phyloP scores from a whole-genome alignment of 2,888 invertebrate species.

The Quadroppia sp. region DNA sequence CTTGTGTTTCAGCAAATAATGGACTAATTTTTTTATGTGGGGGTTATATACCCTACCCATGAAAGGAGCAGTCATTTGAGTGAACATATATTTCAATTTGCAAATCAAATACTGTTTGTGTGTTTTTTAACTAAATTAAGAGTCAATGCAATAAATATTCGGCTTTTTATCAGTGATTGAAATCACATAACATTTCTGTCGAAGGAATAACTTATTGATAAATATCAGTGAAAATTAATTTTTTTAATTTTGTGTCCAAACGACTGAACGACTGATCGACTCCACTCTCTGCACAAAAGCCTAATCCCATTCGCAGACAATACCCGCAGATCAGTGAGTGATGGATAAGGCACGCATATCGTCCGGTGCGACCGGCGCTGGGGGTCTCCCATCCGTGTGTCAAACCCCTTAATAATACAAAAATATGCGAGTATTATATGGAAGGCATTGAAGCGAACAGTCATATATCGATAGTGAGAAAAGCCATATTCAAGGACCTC shows the following conservation, averaged over 20 bases:
- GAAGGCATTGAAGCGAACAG: constrained; percentile 17
- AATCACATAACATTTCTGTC: neutral
- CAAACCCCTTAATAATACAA: neutral
- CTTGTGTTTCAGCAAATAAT: neutral
- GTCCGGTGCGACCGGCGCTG: neutral
- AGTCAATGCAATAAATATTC: neutral
- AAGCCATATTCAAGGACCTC: neutral
- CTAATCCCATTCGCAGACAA: neutral
- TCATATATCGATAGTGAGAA: neutral
- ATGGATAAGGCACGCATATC: neutral
- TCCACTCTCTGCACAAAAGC: neutral
- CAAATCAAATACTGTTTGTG: neutral
- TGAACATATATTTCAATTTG: neutral
- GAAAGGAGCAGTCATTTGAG: neutral
- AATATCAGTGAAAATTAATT: neutral
- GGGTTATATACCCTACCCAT: neutral
- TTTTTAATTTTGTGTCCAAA: constrained; percentile 14
- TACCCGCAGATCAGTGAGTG: neutral
- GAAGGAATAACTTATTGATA: too few species aligned
- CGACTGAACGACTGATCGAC: neutral
- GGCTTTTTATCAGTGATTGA: neutral
- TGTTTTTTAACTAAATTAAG: neutral
- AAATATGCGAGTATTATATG: neutral
- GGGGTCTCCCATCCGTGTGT: neutral
- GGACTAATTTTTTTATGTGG: neutral